Conservation (phyloP, 2,113 vertebrate genomes). For the Ginglymostoma cirratum region DNA sequence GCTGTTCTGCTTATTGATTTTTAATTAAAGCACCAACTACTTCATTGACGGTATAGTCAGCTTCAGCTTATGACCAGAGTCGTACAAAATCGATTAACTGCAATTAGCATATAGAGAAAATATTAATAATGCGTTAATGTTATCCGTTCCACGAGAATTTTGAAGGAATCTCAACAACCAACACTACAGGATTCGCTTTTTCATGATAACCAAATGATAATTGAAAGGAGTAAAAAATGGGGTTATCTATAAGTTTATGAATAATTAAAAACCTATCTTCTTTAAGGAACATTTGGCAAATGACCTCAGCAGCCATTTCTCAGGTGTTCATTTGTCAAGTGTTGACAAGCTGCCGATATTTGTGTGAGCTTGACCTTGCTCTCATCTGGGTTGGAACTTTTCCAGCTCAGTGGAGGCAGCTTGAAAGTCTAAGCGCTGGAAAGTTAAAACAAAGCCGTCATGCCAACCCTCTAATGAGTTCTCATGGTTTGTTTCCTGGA, state of each 20-base stretch:
- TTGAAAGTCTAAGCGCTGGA: background rate
- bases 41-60: background rate
- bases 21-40: background rate
- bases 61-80: background rate
- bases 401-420: background rate
- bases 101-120: slow-evolving; percentile 1
- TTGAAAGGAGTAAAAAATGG: background rate
- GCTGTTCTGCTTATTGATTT: background rate
- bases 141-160: background rate
- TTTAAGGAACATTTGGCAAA: background rate
- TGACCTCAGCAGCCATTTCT: background rate
- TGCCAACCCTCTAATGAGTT: background rate
- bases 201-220: background rate
- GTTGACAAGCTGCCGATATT: background rate
- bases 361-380: background rate
- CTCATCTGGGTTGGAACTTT: background rate
- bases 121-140: slow-evolving; percentile 1
- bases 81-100: background rate
- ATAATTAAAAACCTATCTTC: background rate
- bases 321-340: background rate
- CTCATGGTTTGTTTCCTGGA: background rate
- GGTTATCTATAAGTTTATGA: background rate
- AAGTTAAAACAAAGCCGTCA: background rate
- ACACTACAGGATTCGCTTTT: background rate
- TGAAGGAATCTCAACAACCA: slow-evolving; percentile 6